Conservation (phyloP, 2,797 vertebrate genomes). For the Orestias chungarensis region DNA sequence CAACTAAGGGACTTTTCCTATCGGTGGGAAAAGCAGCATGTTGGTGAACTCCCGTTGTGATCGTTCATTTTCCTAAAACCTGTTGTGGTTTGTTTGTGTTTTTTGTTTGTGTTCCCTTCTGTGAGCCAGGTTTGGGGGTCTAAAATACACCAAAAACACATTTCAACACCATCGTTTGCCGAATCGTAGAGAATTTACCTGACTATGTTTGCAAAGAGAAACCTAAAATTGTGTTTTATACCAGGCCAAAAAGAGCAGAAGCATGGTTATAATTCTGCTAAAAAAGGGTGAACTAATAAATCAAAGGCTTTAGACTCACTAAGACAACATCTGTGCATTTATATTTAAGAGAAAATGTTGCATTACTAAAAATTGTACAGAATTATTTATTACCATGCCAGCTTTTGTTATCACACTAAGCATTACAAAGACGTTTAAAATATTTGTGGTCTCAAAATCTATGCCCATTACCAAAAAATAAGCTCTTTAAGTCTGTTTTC, state of each 20-base stretch:
- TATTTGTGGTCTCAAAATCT: background rate
- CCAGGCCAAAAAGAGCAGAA: too few relatives aligned
- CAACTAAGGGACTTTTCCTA: constrained; percentile 12
- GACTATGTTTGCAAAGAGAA: background rate
- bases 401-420: background rate
- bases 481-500: background rate
- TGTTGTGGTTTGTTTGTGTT: background rate
- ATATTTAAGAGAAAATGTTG: background rate
- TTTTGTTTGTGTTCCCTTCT: constrained; percentile 9
- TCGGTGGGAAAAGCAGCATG: background rate
- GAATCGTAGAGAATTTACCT: background rate
- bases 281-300: background rate
- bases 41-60: background rate
- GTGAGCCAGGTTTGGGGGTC: constrained; percentile 8
- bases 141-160: background rate
- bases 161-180: background rate
- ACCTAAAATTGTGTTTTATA: background rate
- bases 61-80: background rate
- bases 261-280: background rate
- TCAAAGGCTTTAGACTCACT: background rate
- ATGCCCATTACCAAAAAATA: background rate
- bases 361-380: background rate
- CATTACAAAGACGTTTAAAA: too few relatives aligned
- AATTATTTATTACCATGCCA: too few relatives aligned
- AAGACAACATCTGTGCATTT: background rate